Evolutionary conservation across 2,113 vertebrate genomes (phyloP).

Genomic region (Cyanoderma ruficeps): DNA sequence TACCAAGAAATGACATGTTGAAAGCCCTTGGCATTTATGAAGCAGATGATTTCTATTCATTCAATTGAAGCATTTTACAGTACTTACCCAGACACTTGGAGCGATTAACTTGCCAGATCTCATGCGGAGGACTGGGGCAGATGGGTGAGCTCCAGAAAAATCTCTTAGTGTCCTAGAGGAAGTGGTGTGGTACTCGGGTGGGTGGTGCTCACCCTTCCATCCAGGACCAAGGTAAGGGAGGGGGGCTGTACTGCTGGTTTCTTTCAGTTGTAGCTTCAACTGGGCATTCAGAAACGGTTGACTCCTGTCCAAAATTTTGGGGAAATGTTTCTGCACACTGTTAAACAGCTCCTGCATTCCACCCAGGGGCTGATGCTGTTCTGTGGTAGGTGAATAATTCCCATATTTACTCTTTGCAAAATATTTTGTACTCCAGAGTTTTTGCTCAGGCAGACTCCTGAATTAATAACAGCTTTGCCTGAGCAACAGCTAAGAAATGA

Average conservation of each 20-base stretch:
- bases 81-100: conserved; percentile 62
- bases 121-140: conserved; percentile 52
- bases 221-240: neutral
- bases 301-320: conserved; percentile 7
- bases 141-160: conserved; percentile 34
- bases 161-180: neutral
- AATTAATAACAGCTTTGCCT: conserved; percentile 62
- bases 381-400: conserved; percentile 63
- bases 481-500: neutral
- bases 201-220: neutral
- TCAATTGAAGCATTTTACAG: conserved; percentile 66
- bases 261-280: neutral
- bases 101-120: conserved; percentile 37
- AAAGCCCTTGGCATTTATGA: conserved; percentile 65
- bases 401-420: conserved; percentile 41
- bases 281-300: neutral
- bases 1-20: conserved; percentile 65
- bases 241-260: neutral
- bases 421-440: conserved; percentile 16
- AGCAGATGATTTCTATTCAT: conserved; percentile 68
- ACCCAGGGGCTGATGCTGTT: conserved; percentile 53
- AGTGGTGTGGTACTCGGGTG: neutral
- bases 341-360: conserved; percentile 55
- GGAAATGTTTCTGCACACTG: neutral
- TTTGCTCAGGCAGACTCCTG: conserved; percentile 39